Evolutionary conservation across 2,113 vertebrate species (phyloP), one percentile per base, ranked within the genome.

Genomic region (Conger conger): DNA sequence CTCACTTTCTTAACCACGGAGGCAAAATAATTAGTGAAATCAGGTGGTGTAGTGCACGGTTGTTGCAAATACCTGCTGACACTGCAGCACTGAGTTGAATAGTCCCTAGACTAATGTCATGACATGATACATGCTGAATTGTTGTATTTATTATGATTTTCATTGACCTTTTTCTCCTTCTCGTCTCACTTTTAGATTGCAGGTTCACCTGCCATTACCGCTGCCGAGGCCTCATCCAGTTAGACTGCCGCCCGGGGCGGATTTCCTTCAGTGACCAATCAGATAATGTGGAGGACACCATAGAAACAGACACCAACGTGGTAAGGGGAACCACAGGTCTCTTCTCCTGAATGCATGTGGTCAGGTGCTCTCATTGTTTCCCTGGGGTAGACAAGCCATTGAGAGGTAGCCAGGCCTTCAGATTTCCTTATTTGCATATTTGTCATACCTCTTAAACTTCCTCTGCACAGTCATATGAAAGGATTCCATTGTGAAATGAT

Each of bases 241-340:
- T 99, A 91, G 96, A 98, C 94, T 99, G 98, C 94, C 95, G 93
- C 2, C 93, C 94, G 35, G 93, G 94, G 76, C 92, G 85, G 0
- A 88, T 92, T 6, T 63, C 92, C 2, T 60, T 89, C 0, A 78
- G 84, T 0, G 92, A 94, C 82, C 88, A 78, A 50, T 85, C 90
- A 0, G 92, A 94, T 85, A 89, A 87, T 85, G 91, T 89, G 0
- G 95, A 96, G 79, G 94, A 96, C 68, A 88, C 93, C 0, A 86
- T 97, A 60, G 98, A 99, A 91, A 96, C 94, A 42, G 98, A 99
- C 94, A 98, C 97, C 36, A 97, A 99, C 7, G 97, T 99, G 97
- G 98, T 99, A 95, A 93, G 96, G 27, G 82, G 63, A 23, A 78
- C 27, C 76, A 3, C 9, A 73, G 3, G 15, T 36, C 50, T 54